Evolutionary conservation across 35 echinoderm and acorn worm genomes (phyloP), one percentile per base, ranked within the genome.

Genomic region (Nesometra sesokonis): DNA sequence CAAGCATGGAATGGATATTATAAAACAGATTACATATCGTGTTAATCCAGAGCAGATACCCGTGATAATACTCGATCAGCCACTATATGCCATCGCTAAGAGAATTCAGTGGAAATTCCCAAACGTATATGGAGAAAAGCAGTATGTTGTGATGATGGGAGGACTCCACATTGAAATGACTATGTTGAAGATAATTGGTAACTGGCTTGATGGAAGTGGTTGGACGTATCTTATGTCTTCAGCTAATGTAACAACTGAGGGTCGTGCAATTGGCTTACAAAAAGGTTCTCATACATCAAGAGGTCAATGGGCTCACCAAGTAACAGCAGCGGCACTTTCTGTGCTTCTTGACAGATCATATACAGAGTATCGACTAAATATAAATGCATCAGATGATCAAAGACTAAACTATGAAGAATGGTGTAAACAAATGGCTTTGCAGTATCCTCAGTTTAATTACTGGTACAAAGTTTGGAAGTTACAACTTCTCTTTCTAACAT

Each of bases 1-100:
- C 67, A 23, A 35, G 46, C 90, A 87, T 91, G 90, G 90, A 35
- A 91, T 86, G 90, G 30, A 82, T 86, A 35, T 91, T 8, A n/a
- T 87, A 21, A 82, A 83, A 83, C 23, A 83, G 80, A 87, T 77
- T 80, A 91, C 90, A 34, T 38, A 82, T 35, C 35, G 38, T 31
- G 38, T 91, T 32, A 91, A 91, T 67, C 79, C 90, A 84, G 57
- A 52, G 34, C 84, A 91, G 76, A 78, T 86, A 40, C 90, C 85
- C 37, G 90, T 91, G 29, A 34, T 91, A 19, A 79, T 35, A 77
- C 37, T 86, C 34, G 90, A 91, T 36, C 85, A 87, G 81, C 84
- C 79, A 77, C 78, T 81, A 43, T 87, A 82, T 82, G 38, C 79
- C 0, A 32, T 34, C 79, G 35, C 32, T 23, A 80, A 80, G 27